These are phyloP conservation scores for Toxotes lorentzi DNA, from an alignment of 2,797 vertebrate genomes.

Conservation along the genomic window DNA sequence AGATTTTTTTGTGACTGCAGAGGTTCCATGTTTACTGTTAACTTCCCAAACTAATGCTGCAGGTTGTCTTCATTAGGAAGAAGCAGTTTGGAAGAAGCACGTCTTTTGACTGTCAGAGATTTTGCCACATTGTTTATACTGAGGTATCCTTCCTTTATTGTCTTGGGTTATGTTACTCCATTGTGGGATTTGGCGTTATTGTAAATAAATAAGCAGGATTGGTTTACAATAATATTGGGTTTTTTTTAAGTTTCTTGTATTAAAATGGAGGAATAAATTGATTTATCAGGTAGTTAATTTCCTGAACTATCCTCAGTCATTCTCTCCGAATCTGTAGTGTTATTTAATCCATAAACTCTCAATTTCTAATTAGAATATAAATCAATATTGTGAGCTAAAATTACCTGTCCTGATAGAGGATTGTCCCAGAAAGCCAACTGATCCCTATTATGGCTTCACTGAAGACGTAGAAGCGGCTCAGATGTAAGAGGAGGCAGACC, in stretches of 20 bases:
- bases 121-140: too few species aligned
- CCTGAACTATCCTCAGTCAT: too few species aligned
- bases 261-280: too few species aligned
- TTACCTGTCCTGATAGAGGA: too few species aligned
- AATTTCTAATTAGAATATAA: background rate
- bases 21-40: background rate
- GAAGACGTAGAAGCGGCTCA: constrained; percentile 19
- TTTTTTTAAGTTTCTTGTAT: too few species aligned
- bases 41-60: background rate
- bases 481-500: constrained; percentile 26
- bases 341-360: too few species aligned
- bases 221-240: too few species aligned
- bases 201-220: too few species aligned
- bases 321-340: too few species aligned
- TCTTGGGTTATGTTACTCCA: background rate
- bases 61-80: background rate
- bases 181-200: background rate
- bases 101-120: too few species aligned
- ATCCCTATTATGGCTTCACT: background rate
- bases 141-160: background rate
- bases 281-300: too few species aligned
- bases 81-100: background rate
- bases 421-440: background rate
- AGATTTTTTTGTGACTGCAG: background rate
- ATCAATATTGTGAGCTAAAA: background rate